Percentiles rank a stretch among this genome's conserved stretches.
Evolutionary conservation across 2,797 vertebrate genomes (phyloP).

Genomic region (Nothura maculosa): DNA sequence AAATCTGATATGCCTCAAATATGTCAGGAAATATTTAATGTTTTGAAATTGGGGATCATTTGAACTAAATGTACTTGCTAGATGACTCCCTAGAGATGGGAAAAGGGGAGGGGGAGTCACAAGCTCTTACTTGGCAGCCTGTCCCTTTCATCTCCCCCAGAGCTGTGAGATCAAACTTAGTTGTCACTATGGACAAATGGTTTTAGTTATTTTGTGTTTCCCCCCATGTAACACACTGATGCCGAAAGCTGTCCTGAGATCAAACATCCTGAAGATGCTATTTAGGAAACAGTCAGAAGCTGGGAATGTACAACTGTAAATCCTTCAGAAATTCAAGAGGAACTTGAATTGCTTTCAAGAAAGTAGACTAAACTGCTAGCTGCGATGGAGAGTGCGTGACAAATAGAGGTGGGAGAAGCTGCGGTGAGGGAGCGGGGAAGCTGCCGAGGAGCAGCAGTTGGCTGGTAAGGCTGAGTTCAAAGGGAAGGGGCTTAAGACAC

Average conservation of each 20-base stretch:
- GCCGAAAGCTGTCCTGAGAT: neutral
- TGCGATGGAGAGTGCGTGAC: neutral
- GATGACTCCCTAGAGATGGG: rapidly evolving
- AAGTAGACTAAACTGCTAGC: neutral
- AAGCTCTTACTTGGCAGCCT: neutral
- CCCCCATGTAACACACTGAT: neutral
- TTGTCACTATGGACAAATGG: neutral
- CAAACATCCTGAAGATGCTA: neutral
- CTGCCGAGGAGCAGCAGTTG: neutral
- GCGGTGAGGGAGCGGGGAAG: neutral
- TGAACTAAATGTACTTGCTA: neutral
- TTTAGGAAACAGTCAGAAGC: neutral
- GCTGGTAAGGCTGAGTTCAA: neutral
- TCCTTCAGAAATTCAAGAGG: neutral
- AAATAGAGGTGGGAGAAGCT: neutral
- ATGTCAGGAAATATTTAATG: neutral
- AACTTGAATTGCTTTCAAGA: neutral
- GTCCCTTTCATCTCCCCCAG: neutral
- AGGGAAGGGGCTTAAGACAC: neutral
- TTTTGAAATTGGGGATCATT: neutral
- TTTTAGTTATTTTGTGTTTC: neutral
- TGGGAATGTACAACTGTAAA: neutral
- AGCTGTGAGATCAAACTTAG: neutral
- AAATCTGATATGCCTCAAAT: neutral
- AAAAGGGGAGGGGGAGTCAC: rapidly evolving